phyloP scores from a whole-genome alignment of 1,140 invertebrate genomes.

The Ostrea denselamellosa region DNA sequence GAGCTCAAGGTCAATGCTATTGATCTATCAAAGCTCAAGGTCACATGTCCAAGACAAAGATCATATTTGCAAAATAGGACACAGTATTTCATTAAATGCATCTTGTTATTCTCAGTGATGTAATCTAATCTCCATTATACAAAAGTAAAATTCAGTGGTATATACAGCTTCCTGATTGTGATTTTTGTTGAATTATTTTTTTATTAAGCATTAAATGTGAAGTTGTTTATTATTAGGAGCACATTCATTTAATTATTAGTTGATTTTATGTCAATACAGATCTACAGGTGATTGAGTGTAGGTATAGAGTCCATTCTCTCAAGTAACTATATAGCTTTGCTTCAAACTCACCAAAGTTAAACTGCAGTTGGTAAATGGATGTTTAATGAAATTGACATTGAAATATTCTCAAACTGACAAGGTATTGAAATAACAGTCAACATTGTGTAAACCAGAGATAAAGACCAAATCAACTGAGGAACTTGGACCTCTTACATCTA shows the following conservation, averaged over 20 bases:
- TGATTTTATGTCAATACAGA: not conserved
- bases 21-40: too few relatives aligned
- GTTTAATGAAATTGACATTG: not conserved
- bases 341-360: not conserved
- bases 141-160: too few relatives aligned
- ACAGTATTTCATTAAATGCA: too few relatives aligned
- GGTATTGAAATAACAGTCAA: not conserved
- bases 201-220: not conserved
- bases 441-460: not conserved
- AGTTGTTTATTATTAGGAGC: not conserved
- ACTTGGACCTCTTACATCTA: too few relatives aligned
- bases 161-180: too few relatives aligned
- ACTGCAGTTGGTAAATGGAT: not conserved
- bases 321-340: not conserved
- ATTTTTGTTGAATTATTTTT: too few relatives aligned
- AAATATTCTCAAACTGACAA: not conserved
- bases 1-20: too few relatives aligned
- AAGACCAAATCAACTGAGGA: not conserved
- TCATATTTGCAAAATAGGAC: too few relatives aligned
- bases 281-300: slow-evolving; percentile 1
- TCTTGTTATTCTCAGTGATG: too few relatives aligned
- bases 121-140: too few relatives aligned
- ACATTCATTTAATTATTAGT: not conserved
- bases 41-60: too few relatives aligned
- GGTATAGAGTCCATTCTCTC: not conserved